Evolutionary conservation across 2,797 vertebrate genomes (phyloP), one percentile per base, ranked within the genome.

Genomic region (Yasuhikotakia modesta): DNA sequence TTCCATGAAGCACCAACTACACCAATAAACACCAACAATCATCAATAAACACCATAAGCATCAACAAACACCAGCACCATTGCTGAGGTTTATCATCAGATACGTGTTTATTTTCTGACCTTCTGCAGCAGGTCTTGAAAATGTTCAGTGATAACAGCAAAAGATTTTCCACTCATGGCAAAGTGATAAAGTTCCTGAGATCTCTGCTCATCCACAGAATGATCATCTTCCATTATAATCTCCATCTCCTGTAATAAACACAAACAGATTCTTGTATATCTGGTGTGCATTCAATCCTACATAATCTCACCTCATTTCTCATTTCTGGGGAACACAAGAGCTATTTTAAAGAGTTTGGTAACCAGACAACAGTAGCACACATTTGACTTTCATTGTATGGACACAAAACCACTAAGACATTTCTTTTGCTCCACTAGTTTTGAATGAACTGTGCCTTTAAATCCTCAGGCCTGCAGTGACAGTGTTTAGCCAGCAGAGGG

Each of bases 91-190:
- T 17, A 30, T 30, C 3, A 27, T 60, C 13, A 5, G 2, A 6
- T 12, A 13, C 4, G 57, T 32, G 39, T 12, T 19, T 43, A 19
- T n/a, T 1, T 14, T 2, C 77, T 10, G 22, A 98, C 98, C 96
- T 97, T 99, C 85, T 96, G 97, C 82, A 98, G 93, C 80, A 99
- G 91, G 79, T 99, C 98, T 78, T 95, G 96, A 88, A 99, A 99
- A 90, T 99, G 97, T 78, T 99, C 97, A 19, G 90, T 84, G 70
- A 99, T 97, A 63, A 98, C 91, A 0, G 94, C 94, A 87, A 99
- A 99, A 4, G 98, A 98, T 85, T 97, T 99, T 79, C 98, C 98
- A 43, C 94, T 96, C 97, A 99, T 98, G 14, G 97, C 96, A 88
- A 99, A 99, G 91, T 99, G 98, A 83, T 95, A 98, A 72, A 91